These are phyloP conservation scores for Athalia circularis DNA, from an alignment of 2,888 invertebrate species.

Conservation along the genomic window DNA sequence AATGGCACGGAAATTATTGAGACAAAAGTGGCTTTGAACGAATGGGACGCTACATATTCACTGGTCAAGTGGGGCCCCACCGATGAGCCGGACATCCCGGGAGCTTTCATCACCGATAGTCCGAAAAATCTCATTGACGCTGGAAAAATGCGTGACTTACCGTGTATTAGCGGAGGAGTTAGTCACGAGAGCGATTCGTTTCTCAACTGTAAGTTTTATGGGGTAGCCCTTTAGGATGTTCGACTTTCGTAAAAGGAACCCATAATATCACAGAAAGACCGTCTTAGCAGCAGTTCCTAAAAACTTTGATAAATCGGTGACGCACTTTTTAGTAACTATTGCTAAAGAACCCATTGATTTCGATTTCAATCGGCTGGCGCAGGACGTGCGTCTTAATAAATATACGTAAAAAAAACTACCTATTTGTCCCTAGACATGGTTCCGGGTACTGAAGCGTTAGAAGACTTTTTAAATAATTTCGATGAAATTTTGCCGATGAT, in stretches of 20 bases:
- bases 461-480: background rate
- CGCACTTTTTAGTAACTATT: no score
- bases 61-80: slow-evolving; percentile 11
- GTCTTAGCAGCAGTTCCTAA: no score
- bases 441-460: background rate
- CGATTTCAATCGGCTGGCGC: no score
- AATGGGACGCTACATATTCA: background rate
- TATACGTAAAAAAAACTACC: background rate
- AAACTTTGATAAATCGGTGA: no score
- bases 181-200: background rate
- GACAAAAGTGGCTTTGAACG: background rate
- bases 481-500: background rate
- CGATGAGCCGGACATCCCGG: slow-evolving; percentile 10
- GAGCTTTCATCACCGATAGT: slow-evolving; percentile 25
- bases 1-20: background rate
- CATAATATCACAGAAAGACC: no score
- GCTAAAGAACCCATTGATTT: no score
- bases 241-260: no score
- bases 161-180: slow-evolving; percentile 6
- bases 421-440: background rate
- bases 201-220: background rate
- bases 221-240: no score
- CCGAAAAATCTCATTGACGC: slow-evolving; percentile 10
- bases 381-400: background rate
- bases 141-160: background rate